Percentiles rank a stretch among this genome's conserved stretches.
Evolutionary conservation across 2,113 vertebrate genomes (phyloP).

Genomic region (Dasyprocta punctata): DNA sequence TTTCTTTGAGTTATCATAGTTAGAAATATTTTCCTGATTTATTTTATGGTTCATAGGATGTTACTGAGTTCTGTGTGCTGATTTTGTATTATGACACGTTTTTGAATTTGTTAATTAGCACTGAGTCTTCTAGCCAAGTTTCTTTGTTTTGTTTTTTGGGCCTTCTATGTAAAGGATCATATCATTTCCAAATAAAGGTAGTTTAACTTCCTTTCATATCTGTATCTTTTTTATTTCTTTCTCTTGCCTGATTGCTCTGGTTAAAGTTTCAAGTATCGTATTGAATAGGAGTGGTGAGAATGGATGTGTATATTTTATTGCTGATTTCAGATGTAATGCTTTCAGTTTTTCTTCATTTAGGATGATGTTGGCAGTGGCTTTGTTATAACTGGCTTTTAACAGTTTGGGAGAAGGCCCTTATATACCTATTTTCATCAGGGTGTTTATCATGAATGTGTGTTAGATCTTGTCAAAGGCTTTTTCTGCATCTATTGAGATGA

Average conservation of each 20-base stretch:
- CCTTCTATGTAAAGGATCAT: background rate
- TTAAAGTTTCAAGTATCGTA: background rate
- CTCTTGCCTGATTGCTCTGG: background rate
- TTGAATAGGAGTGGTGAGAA: background rate
- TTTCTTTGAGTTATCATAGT: background rate
- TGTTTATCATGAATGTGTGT: background rate
- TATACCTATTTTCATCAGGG: background rate
- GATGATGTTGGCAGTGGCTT: background rate
- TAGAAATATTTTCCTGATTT: background rate
- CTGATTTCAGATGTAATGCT: background rate
- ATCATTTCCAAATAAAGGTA: background rate
- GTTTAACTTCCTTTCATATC: background rate
- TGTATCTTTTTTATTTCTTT: background rate
- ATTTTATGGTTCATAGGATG: background rate
- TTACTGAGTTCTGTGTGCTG: background rate
- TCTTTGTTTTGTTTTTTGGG: background rate
- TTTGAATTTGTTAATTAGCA: background rate
- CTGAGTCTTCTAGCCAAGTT: background rate
- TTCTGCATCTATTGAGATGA: background rate
- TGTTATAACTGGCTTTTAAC: background rate
- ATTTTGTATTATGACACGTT: background rate
- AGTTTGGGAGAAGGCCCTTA: background rate
- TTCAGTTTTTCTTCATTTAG: background rate
- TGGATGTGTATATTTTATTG: background rate
- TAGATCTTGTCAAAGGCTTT: background rate